Evolutionary conservation across 92 coral and sea anemone genomes (phyloP).

Genomic region (Porites cylindrica): DNA sequence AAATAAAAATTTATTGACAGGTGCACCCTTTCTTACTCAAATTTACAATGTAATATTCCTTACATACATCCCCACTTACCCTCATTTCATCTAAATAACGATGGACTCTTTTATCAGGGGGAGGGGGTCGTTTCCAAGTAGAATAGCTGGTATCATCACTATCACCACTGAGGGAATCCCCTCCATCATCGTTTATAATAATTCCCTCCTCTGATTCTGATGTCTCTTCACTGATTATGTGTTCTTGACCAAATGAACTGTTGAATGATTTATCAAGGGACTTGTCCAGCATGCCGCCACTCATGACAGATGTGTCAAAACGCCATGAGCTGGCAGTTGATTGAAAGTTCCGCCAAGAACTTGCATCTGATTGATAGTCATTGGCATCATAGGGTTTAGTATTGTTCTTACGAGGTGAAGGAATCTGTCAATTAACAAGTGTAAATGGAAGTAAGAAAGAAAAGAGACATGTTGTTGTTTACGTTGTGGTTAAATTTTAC

Average conservation of each 20-base stretch:
- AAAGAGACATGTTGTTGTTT: background rate
- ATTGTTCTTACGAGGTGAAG: conserved; percentile 71
- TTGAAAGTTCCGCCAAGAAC: conserved; percentile 82
- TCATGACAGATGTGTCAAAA: conserved; percentile 86
- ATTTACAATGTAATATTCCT: too few relatives aligned
- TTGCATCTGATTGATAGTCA: conserved; percentile 88
- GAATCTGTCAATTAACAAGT: conserved; percentile 70
- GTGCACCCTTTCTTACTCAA: too few relatives aligned
- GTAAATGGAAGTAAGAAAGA: background rate
- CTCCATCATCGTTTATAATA: conserved; percentile 73
- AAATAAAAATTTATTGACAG: too few relatives aligned
- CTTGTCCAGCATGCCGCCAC: conserved; percentile 76
- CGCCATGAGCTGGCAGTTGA: conserved; percentile 97
- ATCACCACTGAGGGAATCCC: conserved; percentile 79
- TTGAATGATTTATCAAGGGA: conserved; percentile 77
- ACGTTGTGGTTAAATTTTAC: background rate
- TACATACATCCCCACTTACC: conserved; percentile 49
- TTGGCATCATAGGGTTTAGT: conserved; percentile 85
- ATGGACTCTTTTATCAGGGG: conserved; percentile 77
- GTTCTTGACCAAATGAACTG: conserved; percentile 61
- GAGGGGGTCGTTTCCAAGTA: conserved; percentile 93
- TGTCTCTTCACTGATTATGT: conserved; percentile 34
- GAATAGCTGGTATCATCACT: conserved; percentile 94
- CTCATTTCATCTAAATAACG: conserved; percentile 96
- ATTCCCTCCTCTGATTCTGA: conserved; percentile 50